Percentiles rank a stretch among this genome's conserved stretches.
Evolutionary conservation across 2,888 invertebrate species (phyloP).

Genomic region (Latrodectus elegans): DNA sequence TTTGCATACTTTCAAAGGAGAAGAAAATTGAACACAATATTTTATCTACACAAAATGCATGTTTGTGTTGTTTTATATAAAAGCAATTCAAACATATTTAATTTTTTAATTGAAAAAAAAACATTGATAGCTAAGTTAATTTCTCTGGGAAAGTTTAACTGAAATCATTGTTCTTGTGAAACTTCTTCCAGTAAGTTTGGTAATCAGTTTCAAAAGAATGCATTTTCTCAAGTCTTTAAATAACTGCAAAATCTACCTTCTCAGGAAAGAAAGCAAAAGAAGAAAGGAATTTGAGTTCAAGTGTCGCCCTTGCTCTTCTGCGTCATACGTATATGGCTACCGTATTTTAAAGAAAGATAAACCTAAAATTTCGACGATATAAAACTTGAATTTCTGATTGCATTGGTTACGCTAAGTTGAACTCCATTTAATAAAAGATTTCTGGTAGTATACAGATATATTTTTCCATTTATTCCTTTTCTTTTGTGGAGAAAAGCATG

Average conservation of each 20-base stretch:
- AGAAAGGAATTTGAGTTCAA: constrained; percentile 27
- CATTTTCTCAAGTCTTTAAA: no score
- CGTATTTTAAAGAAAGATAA: constrained; percentile 39
- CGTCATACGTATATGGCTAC: constrained; percentile 33
- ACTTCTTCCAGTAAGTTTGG: no score
- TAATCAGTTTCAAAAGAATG: no score
- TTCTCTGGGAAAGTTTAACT: no score
- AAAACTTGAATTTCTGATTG: constrained; percentile 53
- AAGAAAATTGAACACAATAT: no score
- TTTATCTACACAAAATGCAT: no score
- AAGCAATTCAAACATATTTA: no score
- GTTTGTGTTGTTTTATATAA: no score
- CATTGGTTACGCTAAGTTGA: constrained; percentile 52
- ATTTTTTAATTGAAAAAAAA: no score
- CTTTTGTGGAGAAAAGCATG: constrained; percentile 22
- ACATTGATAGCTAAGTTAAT: no score
- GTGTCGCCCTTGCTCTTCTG: constrained; percentile 52
- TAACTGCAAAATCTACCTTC: background rate
- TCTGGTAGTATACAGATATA: constrained; percentile 24
- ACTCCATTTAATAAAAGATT: constrained; percentile 58
- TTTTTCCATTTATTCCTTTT: constrained; percentile 15
- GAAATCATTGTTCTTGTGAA: no score
- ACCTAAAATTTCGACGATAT: constrained; percentile 33
- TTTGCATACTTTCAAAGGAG: no score
- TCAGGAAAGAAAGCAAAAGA: background rate